Evolutionary conservation across 2,888 invertebrate genomes (phyloP).

Genomic region (Drosophila histrio): DNA sequence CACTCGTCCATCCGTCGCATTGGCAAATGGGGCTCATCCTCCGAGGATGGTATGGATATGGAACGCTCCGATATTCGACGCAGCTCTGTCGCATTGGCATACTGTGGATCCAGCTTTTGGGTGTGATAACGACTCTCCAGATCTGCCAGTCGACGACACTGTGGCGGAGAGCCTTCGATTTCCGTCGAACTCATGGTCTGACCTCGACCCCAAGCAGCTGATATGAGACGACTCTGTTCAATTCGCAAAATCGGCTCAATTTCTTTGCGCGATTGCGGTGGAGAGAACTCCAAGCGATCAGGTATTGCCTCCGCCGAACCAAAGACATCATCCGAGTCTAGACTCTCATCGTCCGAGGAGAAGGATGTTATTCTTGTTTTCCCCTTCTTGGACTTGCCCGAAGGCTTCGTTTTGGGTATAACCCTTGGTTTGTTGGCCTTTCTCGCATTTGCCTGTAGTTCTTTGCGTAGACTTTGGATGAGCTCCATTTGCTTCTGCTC

Average conservation of each 20-base stretch:
- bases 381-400: conserved; percentile 87
- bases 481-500: conserved; percentile 86
- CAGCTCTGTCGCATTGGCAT: conserved; percentile 88
- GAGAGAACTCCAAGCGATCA: conserved; percentile 89
- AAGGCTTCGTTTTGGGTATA: conserved; percentile 86
- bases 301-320: conserved; percentile 91
- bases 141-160: conserved; percentile 88
- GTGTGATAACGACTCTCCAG: conserved; percentile 88
- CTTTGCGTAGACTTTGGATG: conserved; percentile 86
- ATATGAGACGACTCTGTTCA: conserved; percentile 89
- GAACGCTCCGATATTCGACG: conserved; percentile 90
- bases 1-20: conserved; percentile 86
- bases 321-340: conserved; percentile 91
- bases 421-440: conserved; percentile 88
- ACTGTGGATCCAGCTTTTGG: conserved; percentile 87
- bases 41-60: conserved; percentile 90
- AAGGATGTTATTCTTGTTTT: conserved; percentile 91
- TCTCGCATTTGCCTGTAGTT: conserved; percentile 85
- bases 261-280: conserved; percentile 90
- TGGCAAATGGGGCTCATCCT: conserved; percentile 88
- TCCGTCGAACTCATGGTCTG: conserved; percentile 92
- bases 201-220: conserved; percentile 88
- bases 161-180: conserved; percentile 91
- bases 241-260: conserved; percentile 90
- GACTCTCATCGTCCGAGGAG: conserved; percentile 90